phyloP scores from a whole-genome alignment of 1,140 invertebrate species.

The Drosophila asahinai region DNA sequence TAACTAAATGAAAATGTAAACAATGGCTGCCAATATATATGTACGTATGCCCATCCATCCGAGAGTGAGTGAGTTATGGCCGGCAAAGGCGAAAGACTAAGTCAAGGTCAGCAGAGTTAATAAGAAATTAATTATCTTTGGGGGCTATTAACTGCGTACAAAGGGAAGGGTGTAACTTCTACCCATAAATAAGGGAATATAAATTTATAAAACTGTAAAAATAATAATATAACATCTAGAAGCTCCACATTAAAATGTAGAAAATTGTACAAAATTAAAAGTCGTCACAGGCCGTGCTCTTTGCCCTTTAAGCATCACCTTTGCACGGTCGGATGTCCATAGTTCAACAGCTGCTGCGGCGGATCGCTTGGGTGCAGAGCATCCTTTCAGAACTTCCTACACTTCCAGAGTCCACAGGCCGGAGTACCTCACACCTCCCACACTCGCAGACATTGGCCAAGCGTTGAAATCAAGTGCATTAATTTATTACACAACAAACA shows the following conservation, averaged over 20 bases:
- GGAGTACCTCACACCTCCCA: slow-evolving; percentile 1
- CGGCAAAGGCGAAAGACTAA: slow-evolving; percentile 19
- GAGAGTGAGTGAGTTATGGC: slow-evolving; percentile 32
- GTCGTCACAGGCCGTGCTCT: not conserved
- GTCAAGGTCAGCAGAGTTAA: slow-evolving; percentile 33
- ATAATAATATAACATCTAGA: no score
- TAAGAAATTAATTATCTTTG: not conserved
- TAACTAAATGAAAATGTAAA: slow-evolving; percentile 40
- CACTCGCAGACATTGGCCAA: slow-evolving; percentile 38
- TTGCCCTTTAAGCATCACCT: slow-evolving; percentile 33
- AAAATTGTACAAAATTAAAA: no score
- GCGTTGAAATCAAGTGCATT: slow-evolving; percentile 78
- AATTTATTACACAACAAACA: slow-evolving; percentile 78
- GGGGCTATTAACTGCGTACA: not conserved
- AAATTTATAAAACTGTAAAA: no score
- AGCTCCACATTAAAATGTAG: no score
- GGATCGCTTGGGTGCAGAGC: slow-evolving; percentile 6
- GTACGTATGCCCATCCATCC: slow-evolving; percentile 7
- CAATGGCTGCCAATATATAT: slow-evolving; percentile 13
- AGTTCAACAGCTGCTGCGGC: slow-evolving; percentile 22
- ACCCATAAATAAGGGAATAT: no score
- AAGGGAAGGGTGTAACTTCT: not conserved
- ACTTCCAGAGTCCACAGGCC: not conserved
- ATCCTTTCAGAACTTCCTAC: not conserved
- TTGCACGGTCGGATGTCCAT: not conserved